phyloP scores from a whole-genome alignment of 1,140 invertebrate species.

The Lepidurus couesii region DNA sequence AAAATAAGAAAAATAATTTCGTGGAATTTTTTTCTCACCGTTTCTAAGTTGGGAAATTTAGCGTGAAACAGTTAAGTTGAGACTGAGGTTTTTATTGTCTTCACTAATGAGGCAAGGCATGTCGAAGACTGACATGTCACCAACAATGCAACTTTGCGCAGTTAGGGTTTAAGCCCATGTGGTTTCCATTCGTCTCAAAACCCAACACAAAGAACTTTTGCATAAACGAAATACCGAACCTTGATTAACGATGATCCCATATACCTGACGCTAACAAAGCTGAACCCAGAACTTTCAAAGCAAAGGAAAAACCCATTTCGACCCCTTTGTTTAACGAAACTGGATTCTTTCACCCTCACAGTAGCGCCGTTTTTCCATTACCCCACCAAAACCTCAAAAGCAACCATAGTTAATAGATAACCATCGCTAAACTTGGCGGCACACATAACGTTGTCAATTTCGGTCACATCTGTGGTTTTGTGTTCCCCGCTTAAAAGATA shows the following conservation, averaged over 20 bases:
- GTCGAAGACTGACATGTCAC: constrained; percentile 21
- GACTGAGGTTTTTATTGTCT: not conserved
- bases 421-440: constrained; percentile 13
- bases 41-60: not conserved
- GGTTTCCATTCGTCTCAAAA: not conserved
- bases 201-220: constrained; percentile 19
- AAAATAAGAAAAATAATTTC: not conserved
- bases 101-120: constrained; percentile 15
- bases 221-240: constrained; percentile 4
- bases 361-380: constrained; percentile 7
- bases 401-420: constrained; percentile 20
- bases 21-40: not conserved
- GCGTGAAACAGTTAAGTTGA: not conserved
- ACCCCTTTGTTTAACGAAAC: constrained; percentile 5
- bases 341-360: not conserved
- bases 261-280: constrained; percentile 19
- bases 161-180: not conserved
- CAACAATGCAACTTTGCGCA: not conserved
- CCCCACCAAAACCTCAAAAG: not conserved
- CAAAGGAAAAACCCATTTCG: not conserved
- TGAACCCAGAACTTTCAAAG: not conserved
- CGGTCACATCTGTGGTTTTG: not conserved
- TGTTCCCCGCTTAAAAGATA: not conserved
- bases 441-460: constrained; percentile 13
- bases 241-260: constrained; percentile 15